phyloP scores from a whole-genome alignment of 2,888 invertebrate genomes.

The Busseola fusca region DNA sequence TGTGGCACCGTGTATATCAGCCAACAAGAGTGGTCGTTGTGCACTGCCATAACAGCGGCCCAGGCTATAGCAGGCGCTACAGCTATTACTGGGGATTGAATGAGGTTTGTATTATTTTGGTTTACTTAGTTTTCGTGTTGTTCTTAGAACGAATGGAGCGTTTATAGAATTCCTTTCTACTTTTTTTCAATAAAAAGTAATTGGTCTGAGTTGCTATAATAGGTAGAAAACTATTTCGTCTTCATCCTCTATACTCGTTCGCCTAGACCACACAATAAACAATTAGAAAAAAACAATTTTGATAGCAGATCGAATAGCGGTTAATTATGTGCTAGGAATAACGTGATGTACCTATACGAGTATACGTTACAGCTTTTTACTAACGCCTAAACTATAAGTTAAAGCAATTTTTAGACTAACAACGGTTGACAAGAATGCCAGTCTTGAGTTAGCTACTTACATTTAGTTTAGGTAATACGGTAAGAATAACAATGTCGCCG shows the following conservation, averaged over 20 bases:
- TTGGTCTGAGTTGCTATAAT: not conserved
- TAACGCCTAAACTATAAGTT: not conserved
- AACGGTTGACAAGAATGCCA: not conserved
- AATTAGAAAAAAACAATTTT: too few relatives aligned
- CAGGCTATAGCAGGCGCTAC: constrained; percentile 88
- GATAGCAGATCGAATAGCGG: too few relatives aligned
- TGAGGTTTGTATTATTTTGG: not conserved
- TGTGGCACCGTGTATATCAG: constrained; percentile 86
- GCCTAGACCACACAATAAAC: too few relatives aligned
- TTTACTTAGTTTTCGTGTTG: too few relatives aligned
- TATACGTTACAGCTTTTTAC: not conserved
- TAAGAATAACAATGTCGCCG: not conserved
- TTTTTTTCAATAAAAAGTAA: not conserved
- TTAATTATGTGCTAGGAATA: not conserved
- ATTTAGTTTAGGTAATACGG: not conserved
- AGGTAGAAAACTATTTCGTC: too few relatives aligned
- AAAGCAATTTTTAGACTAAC: not conserved
- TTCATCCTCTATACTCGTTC: too few relatives aligned
- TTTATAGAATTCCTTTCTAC: not conserved
- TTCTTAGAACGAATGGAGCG: not conserved
- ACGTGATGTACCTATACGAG: too few relatives aligned
- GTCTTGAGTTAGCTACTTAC: too few relatives aligned
- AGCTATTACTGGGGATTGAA: constrained; percentile 77
- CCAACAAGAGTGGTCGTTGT: constrained; percentile 90
- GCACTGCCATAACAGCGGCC: constrained; percentile 85